Conservation (phyloP, 2,888 invertebrate species). For the Erynnis tages region DNA sequence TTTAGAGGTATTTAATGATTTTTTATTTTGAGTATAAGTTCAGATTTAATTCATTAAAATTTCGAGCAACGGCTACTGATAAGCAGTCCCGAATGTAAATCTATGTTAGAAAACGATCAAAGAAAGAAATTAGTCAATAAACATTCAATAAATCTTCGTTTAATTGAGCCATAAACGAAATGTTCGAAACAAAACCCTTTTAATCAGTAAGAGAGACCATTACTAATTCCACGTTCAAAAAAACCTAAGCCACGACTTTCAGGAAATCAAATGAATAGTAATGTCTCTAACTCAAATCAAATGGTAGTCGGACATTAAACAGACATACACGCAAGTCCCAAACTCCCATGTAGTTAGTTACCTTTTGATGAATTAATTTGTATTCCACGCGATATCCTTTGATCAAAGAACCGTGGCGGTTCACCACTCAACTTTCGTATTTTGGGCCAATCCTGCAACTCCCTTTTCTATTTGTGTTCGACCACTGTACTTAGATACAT, state of each 20-base stretch:
- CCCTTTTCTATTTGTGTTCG: constrained; percentile 18
- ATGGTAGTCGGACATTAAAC: constrained; percentile 9
- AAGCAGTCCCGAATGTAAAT: too few relatives aligned
- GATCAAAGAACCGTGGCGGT: constrained; percentile 23
- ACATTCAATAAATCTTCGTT: too few relatives aligned
- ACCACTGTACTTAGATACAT: constrained; percentile 5
- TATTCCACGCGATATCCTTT: constrained; percentile 26
- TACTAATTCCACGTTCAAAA: too few relatives aligned
- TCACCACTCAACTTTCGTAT: constrained; percentile 19
- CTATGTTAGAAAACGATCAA: too few relatives aligned
- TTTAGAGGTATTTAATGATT: too few relatives aligned
- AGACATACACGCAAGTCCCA: constrained; percentile 8
- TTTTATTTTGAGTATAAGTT: too few relatives aligned
- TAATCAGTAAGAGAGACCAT: too few relatives aligned
- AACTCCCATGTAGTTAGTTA: constrained; percentile 2
- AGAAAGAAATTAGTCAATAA: too few relatives aligned
- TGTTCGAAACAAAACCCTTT: too few relatives aligned
- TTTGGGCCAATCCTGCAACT: constrained; percentile 10
- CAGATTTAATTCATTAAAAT: too few relatives aligned
- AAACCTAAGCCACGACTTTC: background rate
- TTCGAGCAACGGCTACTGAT: too few relatives aligned
- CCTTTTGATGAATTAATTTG: constrained; percentile 26
- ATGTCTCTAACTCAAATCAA: background rate
- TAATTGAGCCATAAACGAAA: too few relatives aligned
- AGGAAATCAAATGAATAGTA: constrained; percentile 3